Percentiles rank a stretch among this genome's conserved stretches.
phyloP scores from a whole-genome alignment of 2,797 vertebrate genomes.

The Eidolon dupreanum region DNA sequence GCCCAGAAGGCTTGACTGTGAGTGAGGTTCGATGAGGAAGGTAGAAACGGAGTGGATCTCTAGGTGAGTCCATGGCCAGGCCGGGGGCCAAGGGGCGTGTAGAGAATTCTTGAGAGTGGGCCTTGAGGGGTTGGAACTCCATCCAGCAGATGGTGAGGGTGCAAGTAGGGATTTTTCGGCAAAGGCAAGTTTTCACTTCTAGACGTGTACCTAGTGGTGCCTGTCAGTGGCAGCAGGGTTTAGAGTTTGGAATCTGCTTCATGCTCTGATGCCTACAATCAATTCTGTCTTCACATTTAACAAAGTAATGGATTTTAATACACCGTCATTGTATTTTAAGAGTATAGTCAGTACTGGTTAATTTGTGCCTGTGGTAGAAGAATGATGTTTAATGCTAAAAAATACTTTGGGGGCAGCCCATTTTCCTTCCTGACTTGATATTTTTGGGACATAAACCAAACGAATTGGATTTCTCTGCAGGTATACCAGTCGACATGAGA shows the following conservation, averaged over 20 bases:
- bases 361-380: not conserved
- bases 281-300: not conserved
- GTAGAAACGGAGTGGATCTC: not conserved
- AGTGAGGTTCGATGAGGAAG: not conserved
- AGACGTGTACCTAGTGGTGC: not conserved
- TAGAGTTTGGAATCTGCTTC: slow-evolving; percentile 8
- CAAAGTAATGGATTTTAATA: not conserved
- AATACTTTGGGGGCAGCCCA: not conserved
- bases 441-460: not conserved
- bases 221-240: not conserved
- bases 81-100: not conserved
- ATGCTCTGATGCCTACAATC: not conserved
- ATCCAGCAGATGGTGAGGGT: not conserved
- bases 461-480: not conserved
- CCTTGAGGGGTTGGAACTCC: not conserved
- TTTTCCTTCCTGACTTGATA: slow-evolving; percentile 47
- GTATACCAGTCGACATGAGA: not conserved
- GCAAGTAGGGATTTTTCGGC: not conserved
- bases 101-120: not conserved
- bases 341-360: not conserved
- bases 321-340: slow-evolving; percentile 3
- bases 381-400: slow-evolving; percentile 29
- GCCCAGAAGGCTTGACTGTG: not conserved
- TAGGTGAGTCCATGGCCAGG: not conserved
- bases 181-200: not conserved